Base-by-base conservation (phyloP, 2,797 vertebrate species). In the Gambusia yucatana region DNA sequence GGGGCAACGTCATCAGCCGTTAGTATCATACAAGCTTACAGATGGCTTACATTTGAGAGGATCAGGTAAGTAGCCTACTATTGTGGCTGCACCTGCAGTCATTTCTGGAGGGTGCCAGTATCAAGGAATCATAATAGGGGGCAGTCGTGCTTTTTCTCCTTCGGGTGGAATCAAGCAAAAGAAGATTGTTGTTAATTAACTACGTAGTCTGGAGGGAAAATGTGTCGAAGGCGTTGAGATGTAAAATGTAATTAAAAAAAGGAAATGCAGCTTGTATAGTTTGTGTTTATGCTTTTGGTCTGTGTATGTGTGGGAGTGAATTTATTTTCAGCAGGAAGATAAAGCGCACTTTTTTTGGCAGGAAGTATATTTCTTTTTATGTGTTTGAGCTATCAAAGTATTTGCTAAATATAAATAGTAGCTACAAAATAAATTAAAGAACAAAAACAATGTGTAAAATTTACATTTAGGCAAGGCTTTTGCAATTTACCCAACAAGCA, bases 201-300 rank as follows among this genome's bases (percentile, higher is more conserved):
- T 96, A 88, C 44, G 84, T 82, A 91, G 95, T 97, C 96, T 95
- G 93, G 85, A 85, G 96, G 96, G 96, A 96, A 92, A 91, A 93
- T 89, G 89, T 90, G 87, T 93, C 84, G 84, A 91, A 91, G 89
- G 93, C 86, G 77, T 89, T 91, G 90, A 91, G 91, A 96, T 95
- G 93, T 95, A 95, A 96, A 95, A 95, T 96, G 95, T 97, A 97
- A 98, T 98, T 97, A 97, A 96, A 97, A 97, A 92, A 90, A 85
- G 86, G 93, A 96, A 95, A 95, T 93, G 81, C 92, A 92, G 92
- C 83, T 93, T 90, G 88, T 85, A 87, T 91, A 90, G 89, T 88
- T 95, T 95, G 93, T 88, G 81, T 91, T 82, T 91, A 76, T 90
- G 69, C 75, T 81, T 87, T 84, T 82, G 81, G 57, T 85, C 59